Evolutionary conservation across 1,140 invertebrate genomes (phyloP).

Genomic region (Orussus abietinus): DNA sequence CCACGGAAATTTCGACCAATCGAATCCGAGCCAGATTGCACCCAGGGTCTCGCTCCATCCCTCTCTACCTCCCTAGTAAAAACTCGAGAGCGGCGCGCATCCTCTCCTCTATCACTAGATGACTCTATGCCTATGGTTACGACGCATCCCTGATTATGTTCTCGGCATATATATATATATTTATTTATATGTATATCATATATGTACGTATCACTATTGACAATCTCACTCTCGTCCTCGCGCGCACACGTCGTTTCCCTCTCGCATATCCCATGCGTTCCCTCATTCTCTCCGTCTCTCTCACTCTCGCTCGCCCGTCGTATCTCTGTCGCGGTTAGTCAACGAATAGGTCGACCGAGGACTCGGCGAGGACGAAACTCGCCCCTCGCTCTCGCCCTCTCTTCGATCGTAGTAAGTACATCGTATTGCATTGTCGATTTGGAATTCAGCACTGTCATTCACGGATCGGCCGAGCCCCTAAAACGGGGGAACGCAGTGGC

Average conservation of each 20-base stretch:
- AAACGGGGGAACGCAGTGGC: constrained; percentile 35
- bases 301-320: constrained; percentile 5
- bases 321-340: constrained; percentile 16
- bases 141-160: constrained; percentile 47
- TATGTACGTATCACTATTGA: constrained; percentile 22
- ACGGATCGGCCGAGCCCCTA: constrained; percentile 33
- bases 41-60: constrained; percentile 10
- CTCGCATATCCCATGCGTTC: constrained; percentile 15
- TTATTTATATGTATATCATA: constrained; percentile 46
- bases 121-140: constrained; percentile 27
- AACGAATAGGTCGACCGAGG: constrained; percentile 33
- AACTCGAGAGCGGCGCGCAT: constrained; percentile 21
- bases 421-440: constrained; percentile 51
- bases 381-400: constrained; percentile 10
- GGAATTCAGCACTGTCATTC: constrained; percentile 42
- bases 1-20: constrained; percentile 11
- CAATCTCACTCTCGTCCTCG: too few species aligned
- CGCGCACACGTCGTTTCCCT: not conserved
- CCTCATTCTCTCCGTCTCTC: constrained; percentile 12
- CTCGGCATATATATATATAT: constrained; percentile 28
- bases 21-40: constrained; percentile 11
- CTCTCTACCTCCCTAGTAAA: constrained; percentile 14
- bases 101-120: constrained; percentile 25
- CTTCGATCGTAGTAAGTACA: constrained; percentile 40
- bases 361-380: constrained; percentile 31